Evolutionary conservation across 1,140 invertebrate genomes (phyloP).

Genomic region (Cydia fagiglandana): DNA sequence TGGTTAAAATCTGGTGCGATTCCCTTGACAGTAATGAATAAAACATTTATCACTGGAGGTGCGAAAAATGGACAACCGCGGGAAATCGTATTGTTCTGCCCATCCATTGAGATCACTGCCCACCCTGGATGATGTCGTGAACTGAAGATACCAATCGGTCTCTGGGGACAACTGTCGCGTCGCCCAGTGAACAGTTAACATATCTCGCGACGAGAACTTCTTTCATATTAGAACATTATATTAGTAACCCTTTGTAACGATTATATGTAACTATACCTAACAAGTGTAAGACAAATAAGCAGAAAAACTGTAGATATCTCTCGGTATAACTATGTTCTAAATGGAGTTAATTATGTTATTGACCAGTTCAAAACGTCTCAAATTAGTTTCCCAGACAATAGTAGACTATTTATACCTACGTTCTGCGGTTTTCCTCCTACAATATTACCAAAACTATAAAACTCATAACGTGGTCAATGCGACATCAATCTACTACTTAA

Average conservation of each 20-base stretch:
- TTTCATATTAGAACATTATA: not conserved
- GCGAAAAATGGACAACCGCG: not conserved
- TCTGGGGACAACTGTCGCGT: constrained; percentile 13
- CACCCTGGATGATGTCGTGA: not conserved
- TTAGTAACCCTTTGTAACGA: not conserved
- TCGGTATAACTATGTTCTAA: not conserved
- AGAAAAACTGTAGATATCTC: not conserved
- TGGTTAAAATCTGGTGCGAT: not conserved
- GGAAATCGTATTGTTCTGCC: not conserved
- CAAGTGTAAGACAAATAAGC: not conserved
- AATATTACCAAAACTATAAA: not conserved
- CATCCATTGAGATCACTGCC: not conserved
- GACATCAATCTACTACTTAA: not conserved
- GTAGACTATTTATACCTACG: not conserved
- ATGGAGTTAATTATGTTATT: no score
- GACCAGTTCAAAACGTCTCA: not conserved
- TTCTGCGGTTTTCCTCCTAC: constrained; percentile 18
- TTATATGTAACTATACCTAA: no score
- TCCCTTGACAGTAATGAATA: constrained; percentile 25
- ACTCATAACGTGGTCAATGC: not conserved
- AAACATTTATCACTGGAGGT: constrained; percentile 21
- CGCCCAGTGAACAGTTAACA: not conserved
- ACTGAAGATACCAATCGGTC: not conserved
- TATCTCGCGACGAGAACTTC: not conserved
- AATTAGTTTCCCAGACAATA: not conserved